Conservation (phyloP, 2,113 vertebrate genomes). For the Brachyhypopomus gauderio region DNA sequence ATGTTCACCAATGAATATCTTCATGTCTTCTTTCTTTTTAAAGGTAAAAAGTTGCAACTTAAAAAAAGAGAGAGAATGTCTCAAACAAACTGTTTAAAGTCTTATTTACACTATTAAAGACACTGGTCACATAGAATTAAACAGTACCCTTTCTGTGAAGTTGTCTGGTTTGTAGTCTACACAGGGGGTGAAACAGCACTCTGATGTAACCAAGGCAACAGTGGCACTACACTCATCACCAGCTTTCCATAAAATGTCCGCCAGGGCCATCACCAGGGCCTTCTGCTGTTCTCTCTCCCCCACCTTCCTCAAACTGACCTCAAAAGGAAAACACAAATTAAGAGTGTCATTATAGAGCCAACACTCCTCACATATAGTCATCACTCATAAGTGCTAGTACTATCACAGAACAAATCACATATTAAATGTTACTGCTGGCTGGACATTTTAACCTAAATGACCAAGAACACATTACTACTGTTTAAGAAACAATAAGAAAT, state of each 20-base stretch:
- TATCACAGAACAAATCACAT: too few relatives aligned
- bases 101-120: not conserved
- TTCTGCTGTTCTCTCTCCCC: constrained; percentile 69
- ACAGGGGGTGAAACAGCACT: constrained; percentile 50
- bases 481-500: too few relatives aligned
- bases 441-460: too few relatives aligned
- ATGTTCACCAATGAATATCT: constrained; percentile 79
- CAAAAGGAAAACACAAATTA: not conserved
- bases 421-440: too few relatives aligned
- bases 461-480: too few relatives aligned
- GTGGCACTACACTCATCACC: constrained; percentile 71
- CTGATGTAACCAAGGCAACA: constrained; percentile 71
- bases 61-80: constrained; percentile 15
- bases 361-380: too few relatives aligned
- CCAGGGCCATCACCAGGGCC: constrained; percentile 67
- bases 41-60: constrained; percentile 86
- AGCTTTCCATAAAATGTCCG: constrained; percentile 82
- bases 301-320: constrained; percentile 68
- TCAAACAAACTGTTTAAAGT: not conserved
- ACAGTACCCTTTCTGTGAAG: constrained; percentile 79
- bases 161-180: constrained; percentile 67
- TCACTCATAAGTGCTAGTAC: too few relatives aligned
- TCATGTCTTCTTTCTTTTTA: constrained; percentile 71
- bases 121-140: not conserved
- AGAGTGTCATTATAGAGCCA: too few relatives aligned